A percentile compares a stretch with the other conserved stretches of the same genome.
Conservation (phyloP, 2,113 vertebrate genomes). For the Oreochromis aureus region DNA sequence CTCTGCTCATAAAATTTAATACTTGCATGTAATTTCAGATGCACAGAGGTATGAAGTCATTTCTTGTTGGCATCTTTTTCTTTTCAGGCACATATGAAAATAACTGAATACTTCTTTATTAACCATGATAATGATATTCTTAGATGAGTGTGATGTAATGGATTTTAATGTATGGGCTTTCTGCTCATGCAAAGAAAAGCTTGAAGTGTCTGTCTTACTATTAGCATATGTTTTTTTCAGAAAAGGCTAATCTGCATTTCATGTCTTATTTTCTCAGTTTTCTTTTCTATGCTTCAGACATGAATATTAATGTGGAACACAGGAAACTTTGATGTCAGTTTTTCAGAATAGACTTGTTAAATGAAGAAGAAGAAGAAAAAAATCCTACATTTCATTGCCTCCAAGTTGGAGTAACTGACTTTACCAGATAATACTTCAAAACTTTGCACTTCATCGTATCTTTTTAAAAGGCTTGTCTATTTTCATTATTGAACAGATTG, state of each 20-base stretch:
- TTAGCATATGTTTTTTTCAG: slow-evolving; percentile 54
- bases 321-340: slow-evolving; percentile 52
- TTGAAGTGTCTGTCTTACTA: slow-evolving; percentile 24
- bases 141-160: slow-evolving; percentile 3
- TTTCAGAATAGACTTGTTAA: slow-evolving; percentile 40
- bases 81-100: not conserved
- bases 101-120: not conserved
- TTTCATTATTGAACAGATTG: slow-evolving; percentile 20
- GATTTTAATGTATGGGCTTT: slow-evolving; percentile 13
- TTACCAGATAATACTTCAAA: not conserved
- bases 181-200: slow-evolving; percentile 16
- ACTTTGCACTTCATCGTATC: not conserved
- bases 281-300: slow-evolving; percentile 40
- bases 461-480: slow-evolving; percentile 24
- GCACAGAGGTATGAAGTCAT: not conserved
- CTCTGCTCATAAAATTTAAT: not conserved
- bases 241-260: slow-evolving; percentile 58
- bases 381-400: not conserved
- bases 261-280: slow-evolving; percentile 41
- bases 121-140: not conserved
- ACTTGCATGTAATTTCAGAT: not conserved
- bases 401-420: not conserved
- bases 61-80: not conserved
- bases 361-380: not conserved
- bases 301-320: slow-evolving; percentile 60